phyloP scores from a whole-genome alignment of 2,888 invertebrate genomes.

The Chymomyza amoena region DNA sequence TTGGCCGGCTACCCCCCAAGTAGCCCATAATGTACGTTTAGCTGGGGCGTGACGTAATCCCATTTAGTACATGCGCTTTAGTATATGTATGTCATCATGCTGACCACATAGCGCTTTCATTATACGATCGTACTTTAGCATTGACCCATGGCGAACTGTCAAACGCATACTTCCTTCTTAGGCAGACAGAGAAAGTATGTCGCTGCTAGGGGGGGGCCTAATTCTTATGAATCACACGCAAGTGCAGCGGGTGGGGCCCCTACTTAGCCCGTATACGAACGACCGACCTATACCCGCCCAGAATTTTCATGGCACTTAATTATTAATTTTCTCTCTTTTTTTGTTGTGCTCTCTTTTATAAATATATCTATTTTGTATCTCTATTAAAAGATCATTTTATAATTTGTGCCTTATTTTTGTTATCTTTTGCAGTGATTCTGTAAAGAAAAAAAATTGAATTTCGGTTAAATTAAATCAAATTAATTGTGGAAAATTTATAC shows the following conservation, averaged over 20 bases:
- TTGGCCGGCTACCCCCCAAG: background rate
- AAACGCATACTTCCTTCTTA: background rate
- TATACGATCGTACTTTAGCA: background rate
- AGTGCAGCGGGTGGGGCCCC: background rate
- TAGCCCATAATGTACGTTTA: background rate
- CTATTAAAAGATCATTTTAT: background rate
- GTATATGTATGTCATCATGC: background rate
- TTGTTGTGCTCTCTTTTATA: too few relatives aligned
- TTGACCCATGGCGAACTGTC: background rate
- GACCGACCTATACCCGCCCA: background rate
- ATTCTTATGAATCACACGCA: slow-evolving; percentile 43
- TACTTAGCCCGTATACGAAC: background rate
- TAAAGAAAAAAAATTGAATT: slow-evolving; percentile 29
- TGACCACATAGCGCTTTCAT: background rate
- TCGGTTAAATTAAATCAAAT: slow-evolving; percentile 18
- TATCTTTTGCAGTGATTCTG: slow-evolving; percentile 45
- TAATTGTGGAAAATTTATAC: slow-evolving; percentile 8
- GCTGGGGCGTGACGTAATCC: slow-evolving; percentile 60
- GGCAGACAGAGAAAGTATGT: background rate
- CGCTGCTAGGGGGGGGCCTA: slow-evolving; percentile 19
- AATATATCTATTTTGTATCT: background rate
- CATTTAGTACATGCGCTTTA: slow-evolving; percentile 32
- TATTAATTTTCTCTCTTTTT: background rate
- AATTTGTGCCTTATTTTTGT: background rate
- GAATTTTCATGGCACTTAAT: background rate